Base-by-base conservation (phyloP, 2,888 invertebrate genomes). In the Hoplodrina ambigua region DNA sequence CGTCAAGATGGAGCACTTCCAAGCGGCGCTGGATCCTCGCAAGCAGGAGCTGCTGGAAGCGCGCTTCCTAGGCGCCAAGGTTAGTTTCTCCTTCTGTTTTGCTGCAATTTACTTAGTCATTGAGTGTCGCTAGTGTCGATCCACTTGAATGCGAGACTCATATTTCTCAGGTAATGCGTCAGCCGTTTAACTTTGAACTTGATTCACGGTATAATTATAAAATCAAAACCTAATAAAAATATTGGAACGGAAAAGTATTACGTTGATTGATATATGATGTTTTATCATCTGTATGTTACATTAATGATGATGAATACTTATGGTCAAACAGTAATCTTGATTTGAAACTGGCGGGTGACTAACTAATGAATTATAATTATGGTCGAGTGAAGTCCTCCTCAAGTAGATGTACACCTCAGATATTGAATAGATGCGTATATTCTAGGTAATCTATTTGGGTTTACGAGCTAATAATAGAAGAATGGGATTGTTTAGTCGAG, bases 1-100 rank as follows among this genome's bases (percentile, higher is more conserved):
- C 97, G 97, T 98, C 97, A 98, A 98, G 97, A 98, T 99, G 98
- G 98, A 99, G 97, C 98, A 98, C 96, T 98, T 98, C 97, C 98
- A 98, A 97, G 97, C 98, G 96, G 98, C 98, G 97, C 97, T 99
- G 96, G 99, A 99, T 97, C 99, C 99, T 96, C 97, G 99, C 96
- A 99, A 99, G 97, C 99, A 99, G 97, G 99, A 99, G 97, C 97
- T 99, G 95, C 97, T 99, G 96, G 99, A 99, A 97, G 99, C 99
- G 93, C 98, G 99, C 96, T 99, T 99, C 97, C 97, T 99, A 95
- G 99, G 99, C 96, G 98, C 98, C 96, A 97, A 98, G 98, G 98
- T 99, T 96, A 97, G 98, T 97, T 75, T 50, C 20, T 66, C 20
- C 44, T 57, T 54, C 61, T 67, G 59, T 69, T 72, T 66, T 44